phyloP scores from a whole-genome alignment of 2,888 invertebrate species.

The Drosophila diplacantha region DNA sequence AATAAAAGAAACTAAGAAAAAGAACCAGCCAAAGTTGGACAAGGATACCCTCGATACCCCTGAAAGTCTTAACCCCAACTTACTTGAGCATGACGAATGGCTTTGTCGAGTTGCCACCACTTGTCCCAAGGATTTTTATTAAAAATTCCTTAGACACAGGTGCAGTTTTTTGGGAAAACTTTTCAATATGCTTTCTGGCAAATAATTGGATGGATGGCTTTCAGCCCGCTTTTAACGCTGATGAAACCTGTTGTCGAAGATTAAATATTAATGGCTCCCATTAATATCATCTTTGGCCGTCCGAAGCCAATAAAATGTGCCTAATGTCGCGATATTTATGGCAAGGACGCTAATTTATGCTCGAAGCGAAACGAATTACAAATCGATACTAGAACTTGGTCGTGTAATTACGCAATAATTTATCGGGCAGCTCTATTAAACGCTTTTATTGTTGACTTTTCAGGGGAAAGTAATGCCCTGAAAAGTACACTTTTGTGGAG shows the following conservation, averaged over 20 bases:
- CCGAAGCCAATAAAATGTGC: constrained; percentile 54
- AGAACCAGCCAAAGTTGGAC: background rate
- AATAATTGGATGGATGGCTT: constrained; percentile 40
- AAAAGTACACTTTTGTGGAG: background rate
- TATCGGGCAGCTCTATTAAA: constrained; percentile 8
- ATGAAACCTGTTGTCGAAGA: constrained; percentile 53
- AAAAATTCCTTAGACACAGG: constrained; percentile 42
- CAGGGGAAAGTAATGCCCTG: constrained; percentile 11
- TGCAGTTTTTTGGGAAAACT: constrained; percentile 37
- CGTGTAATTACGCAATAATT: constrained; percentile 27
- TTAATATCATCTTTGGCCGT: constrained; percentile 36
- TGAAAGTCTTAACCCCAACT: constrained; percentile 40
- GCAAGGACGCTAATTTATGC: constrained; percentile 50
- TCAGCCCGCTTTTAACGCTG: constrained; percentile 12
- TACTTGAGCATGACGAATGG: constrained; percentile 64
- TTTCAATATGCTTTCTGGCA: constrained; percentile 32
- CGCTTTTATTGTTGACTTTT: background rate
- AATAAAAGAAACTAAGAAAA: constrained; percentile 1
- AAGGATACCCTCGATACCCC: constrained; percentile 3
- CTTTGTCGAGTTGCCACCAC: constrained; percentile 41
- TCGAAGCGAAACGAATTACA: constrained; percentile 4
- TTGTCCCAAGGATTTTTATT: constrained; percentile 45
- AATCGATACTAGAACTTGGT: constrained; percentile 25
- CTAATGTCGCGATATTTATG: constrained; percentile 55
- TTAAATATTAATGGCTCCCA: constrained; percentile 51